phyloP scores from a whole-genome alignment of 2,888 invertebrate genomes.

The Xanthorhoe spadicearia region DNA sequence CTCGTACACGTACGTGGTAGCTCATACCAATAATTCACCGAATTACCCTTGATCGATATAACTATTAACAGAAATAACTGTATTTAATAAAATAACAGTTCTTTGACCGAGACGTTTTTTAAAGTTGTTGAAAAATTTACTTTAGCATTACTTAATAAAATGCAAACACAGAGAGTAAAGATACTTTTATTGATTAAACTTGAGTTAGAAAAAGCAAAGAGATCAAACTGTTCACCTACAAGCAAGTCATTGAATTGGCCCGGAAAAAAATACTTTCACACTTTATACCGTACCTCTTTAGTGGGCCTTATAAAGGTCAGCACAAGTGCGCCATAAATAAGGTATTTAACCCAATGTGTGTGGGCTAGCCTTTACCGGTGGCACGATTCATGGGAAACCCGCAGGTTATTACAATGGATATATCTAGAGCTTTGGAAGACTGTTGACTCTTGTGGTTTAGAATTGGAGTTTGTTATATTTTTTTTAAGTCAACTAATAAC shows the following conservation, averaged over 20 bases:
- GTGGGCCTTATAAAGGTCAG: constrained; percentile 67
- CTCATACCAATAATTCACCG: no score
- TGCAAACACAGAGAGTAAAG: no score
- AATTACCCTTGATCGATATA: no score
- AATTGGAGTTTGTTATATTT: background rate
- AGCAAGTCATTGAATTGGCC: background rate
- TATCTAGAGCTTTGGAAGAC: constrained; percentile 49
- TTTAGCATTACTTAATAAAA: no score
- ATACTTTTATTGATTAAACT: no score
- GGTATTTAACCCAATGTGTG: constrained; percentile 80
- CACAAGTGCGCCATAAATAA: constrained; percentile 76
- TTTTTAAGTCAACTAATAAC: no score
- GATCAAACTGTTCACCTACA: no score
- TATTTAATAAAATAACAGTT: no score
- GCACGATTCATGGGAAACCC: constrained; percentile 69
- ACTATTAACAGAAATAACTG: no score
- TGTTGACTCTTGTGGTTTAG: background rate
- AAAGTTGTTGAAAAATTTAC: no score
- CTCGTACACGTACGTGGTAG: no score
- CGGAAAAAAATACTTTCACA: constrained; percentile 27
- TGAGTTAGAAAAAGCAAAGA: background rate
- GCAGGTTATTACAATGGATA: constrained; percentile 63
- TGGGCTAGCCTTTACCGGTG: constrained; percentile 72
- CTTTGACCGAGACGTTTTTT: no score
- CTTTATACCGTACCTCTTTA: constrained; percentile 38